A percentile compares a stretch with the other conserved stretches of the same genome.
Evolutionary conservation across 1,140 invertebrate species (phyloP).

Genomic region (Plectrocnemia conspersa): DNA sequence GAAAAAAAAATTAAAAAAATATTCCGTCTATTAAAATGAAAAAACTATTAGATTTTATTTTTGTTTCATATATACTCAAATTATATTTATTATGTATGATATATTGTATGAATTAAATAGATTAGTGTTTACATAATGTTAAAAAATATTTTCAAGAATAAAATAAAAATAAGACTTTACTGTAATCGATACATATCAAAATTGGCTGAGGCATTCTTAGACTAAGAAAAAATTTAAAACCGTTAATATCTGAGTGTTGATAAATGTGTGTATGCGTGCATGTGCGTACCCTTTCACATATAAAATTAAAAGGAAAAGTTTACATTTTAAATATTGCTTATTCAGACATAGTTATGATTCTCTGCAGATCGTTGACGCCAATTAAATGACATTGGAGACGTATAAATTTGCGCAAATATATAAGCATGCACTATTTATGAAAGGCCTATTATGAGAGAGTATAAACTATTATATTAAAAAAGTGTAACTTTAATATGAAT

Average conservation of each 20-base stretch:
- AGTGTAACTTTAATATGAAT: too few relatives aligned
- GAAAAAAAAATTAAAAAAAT: not conserved
- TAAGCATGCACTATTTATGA: too few relatives aligned
- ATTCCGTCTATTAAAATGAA: not conserved
- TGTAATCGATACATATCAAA: conserved; percentile 31
- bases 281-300: not conserved
- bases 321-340: too few relatives aligned
- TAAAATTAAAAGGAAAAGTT: conserved; percentile 5
- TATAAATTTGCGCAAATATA: too few relatives aligned
- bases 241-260: conserved; percentile 10
- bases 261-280: conserved; percentile 3
- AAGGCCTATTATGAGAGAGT: too few relatives aligned
- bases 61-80: not conserved
- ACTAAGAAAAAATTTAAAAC: conserved; percentile 19
- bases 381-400: too few relatives aligned
- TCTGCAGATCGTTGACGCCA: too few relatives aligned
- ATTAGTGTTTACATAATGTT: conserved; percentile 10
- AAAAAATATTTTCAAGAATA: conserved; percentile 9
- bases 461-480: too few relatives aligned
- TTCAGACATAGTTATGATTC: too few relatives aligned
- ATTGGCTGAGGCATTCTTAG: conserved; percentile 30
- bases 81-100: too few relatives aligned
- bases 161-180: conserved; percentile 25
- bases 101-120: too few relatives aligned
- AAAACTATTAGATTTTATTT: not conserved